These are phyloP conservation scores for Salvator merianae DNA, from an alignment of 2,113 vertebrate species.

Conservation along the genomic window DNA sequence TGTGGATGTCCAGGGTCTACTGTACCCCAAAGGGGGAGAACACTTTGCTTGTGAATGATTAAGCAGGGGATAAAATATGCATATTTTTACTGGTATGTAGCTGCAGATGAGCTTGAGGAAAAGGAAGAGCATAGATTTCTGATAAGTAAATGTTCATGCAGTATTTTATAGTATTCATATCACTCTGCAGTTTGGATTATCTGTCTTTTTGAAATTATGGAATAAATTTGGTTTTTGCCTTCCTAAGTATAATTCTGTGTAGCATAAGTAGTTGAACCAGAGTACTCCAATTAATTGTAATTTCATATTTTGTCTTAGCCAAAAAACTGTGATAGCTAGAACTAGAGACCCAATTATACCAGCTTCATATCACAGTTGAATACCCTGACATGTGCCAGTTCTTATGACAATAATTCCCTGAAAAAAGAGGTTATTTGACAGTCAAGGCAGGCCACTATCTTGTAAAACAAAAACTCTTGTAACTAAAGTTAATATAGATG, in stretches of 20 bases:
- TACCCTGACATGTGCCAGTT: background rate
- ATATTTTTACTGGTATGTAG: background rate
- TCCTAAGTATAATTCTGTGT: too few relatives aligned
- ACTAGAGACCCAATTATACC: background rate
- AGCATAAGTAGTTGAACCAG: background rate
- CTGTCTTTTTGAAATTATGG: background rate
- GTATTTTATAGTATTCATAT: background rate
- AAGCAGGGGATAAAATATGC: background rate
- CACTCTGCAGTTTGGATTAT: background rate
- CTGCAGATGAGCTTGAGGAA: too few relatives aligned
- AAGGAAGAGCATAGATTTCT: background rate
- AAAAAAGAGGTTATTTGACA: too few relatives aligned
- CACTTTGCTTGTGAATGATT: background rate
- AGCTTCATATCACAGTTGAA: background rate
- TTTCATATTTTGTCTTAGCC: background rate
- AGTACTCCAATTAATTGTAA: background rate
- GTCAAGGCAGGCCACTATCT: background rate
- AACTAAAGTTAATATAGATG: background rate
- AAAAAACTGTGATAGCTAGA: background rate
- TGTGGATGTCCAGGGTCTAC: too few relatives aligned
- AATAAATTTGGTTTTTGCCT: background rate
- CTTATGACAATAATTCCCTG: background rate
- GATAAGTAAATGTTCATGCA: background rate
- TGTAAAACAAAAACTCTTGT: background rate
- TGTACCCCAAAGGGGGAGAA: background rate